Percentiles rank a stretch among this genome's conserved stretches.
phyloP scores from a whole-genome alignment of 2,797 vertebrate species.

The Myiotriccus ornatus region DNA sequence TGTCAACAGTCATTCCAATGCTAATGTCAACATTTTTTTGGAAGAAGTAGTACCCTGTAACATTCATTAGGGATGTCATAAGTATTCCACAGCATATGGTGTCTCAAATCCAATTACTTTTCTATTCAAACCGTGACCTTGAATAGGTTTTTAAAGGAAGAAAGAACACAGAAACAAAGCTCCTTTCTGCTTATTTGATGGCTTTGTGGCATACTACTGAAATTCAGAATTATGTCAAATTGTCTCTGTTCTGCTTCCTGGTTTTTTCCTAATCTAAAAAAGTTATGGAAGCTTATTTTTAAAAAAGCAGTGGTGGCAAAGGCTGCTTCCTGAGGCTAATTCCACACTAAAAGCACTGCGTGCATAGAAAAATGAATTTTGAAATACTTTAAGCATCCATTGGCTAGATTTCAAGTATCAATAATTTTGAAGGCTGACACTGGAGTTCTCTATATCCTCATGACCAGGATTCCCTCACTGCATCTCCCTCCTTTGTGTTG shows the following conservation, averaged over 20 bases:
- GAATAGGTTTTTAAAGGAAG: neutral
- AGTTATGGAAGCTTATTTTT: neutral
- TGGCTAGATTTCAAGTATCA: neutral
- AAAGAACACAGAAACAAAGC: neutral
- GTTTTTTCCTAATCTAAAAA: neutral
- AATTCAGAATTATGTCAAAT: neutral
- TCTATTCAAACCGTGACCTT: conserved; percentile 54
- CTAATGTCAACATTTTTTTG: conserved; percentile 25
- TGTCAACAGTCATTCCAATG: conserved; percentile 15
- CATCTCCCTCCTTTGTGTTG: neutral
- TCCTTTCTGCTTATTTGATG: neutral
- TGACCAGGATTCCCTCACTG: neutral
- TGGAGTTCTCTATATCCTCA: neutral
- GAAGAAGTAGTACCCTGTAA: neutral
- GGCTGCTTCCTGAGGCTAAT: neutral
- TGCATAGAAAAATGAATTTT: neutral
- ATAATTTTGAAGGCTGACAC: neutral
- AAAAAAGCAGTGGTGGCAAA: neutral
- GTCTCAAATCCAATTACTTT: conserved; percentile 35
- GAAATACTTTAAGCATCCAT: neutral
- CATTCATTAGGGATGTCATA: conserved; percentile 26
- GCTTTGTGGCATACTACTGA: neutral
- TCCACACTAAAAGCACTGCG: fast-evolving
- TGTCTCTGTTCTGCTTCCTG: neutral
- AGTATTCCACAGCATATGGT: conserved; percentile 39